These are phyloP conservation scores for Trogon melanurus DNA, from an alignment of 2,113 vertebrate genomes.

Conservation along the genomic window DNA sequence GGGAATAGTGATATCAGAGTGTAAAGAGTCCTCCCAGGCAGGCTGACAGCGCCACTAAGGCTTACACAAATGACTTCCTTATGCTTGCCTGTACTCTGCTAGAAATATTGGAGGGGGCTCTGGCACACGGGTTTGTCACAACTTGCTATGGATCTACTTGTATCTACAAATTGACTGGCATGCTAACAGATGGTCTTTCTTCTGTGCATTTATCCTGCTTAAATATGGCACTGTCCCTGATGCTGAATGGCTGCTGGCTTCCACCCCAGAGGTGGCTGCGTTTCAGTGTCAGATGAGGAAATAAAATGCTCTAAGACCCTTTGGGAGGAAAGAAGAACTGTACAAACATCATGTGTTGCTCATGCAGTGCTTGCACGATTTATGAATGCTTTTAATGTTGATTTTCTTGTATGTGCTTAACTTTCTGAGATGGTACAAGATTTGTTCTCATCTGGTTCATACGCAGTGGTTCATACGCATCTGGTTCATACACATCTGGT, in stretches of 20 bases:
- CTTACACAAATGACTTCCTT: conserved; percentile 21
- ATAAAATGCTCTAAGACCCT: conserved; percentile 2
- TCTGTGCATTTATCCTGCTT: conserved; percentile 20
- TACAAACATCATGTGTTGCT: background rate
- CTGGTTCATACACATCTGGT: background rate
- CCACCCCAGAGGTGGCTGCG: conserved; percentile 38
- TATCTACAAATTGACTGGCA: conserved; percentile 24
- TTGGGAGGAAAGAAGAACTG: background rate
- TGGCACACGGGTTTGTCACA: background rate
- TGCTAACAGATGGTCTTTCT: conserved; percentile 21
- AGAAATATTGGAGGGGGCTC: background rate
- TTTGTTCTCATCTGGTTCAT: background rate
- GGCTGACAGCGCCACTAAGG: background rate
- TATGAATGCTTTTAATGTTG: background rate
- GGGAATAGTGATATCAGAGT: background rate
- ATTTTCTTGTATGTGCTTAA: background rate
- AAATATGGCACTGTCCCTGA: conserved; percentile 48
- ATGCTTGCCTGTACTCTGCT: background rate
- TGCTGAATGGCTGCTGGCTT: conserved; percentile 66
- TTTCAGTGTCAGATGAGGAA: conserved; percentile 25
- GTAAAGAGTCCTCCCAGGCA: background rate
- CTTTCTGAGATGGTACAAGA: background rate
- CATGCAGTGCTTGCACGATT: background rate
- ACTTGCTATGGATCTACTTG: conserved; percentile 5
- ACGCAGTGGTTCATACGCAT: background rate